These are phyloP conservation scores for Lordiphosa mommai DNA, from an alignment of 1,140 invertebrate species.

Conservation along the genomic window DNA sequence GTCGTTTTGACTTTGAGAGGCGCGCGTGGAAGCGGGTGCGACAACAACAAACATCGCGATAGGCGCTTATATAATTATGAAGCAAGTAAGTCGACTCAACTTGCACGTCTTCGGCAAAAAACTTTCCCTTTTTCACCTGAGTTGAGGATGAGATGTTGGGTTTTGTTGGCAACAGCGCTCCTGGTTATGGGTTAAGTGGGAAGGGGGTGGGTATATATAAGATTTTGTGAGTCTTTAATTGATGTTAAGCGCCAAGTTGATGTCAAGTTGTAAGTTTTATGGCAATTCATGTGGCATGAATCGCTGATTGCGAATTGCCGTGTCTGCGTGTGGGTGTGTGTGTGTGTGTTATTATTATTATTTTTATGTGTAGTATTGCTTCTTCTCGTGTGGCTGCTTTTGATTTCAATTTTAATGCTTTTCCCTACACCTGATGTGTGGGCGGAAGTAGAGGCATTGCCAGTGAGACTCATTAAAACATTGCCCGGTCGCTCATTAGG, in stretches of 20 bases:
- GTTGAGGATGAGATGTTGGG: not conserved
- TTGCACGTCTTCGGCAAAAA: constrained; percentile 53
- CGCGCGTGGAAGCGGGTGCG: not conserved
- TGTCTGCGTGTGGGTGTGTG: no score
- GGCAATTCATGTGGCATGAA: constrained; percentile 8
- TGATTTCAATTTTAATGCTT: no score
- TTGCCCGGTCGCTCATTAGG: no score
- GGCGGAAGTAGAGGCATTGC: no score
- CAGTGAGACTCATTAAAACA: no score
- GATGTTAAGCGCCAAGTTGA: constrained; percentile 61
- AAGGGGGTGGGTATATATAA: constrained; percentile 53
- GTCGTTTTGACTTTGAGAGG: constrained; percentile 26
- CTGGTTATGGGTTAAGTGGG: constrained; percentile 56
- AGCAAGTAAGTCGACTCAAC: constrained; percentile 18
- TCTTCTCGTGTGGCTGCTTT: no score
- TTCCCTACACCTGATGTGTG: no score
- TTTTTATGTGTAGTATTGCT: no score
- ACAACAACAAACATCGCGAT: constrained; percentile 51
- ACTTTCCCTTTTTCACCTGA: constrained; percentile 49
- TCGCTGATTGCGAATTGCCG: constrained; percentile 1
- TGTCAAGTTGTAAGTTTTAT: constrained; percentile 40
- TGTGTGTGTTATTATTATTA: no score
- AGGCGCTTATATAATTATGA: constrained; percentile 64
- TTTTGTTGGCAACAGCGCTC: constrained; percentile 3
- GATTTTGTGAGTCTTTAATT: constrained; percentile 70